Base-by-base conservation (phyloP, 2,797 vertebrate species). In the Leptatherina wallacei region DNA sequence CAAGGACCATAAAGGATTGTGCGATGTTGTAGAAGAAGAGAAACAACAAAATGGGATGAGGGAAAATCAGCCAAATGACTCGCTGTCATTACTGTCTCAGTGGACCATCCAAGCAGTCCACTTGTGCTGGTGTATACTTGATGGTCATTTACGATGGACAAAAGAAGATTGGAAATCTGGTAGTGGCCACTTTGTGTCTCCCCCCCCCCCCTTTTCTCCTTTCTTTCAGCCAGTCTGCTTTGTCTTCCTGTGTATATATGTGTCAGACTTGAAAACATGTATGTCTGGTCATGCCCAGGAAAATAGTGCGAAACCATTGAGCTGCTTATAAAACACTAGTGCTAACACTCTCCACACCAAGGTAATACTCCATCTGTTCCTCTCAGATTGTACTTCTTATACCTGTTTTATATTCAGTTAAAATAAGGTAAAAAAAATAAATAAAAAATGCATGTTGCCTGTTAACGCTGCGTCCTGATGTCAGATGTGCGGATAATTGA, bases 401-500 rank as follows among this genome's bases (percentile, higher is more conserved):
- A 66, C 60, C 66, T 65, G 73, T 86, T 84, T 84, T 65, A 69
- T 35, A 73, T 77, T 85, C 71, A 49, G 67, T 85, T 78, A 24
- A 16, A 61, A 84, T 35, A 76, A 82, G 60, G 55, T 72, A 61
- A 71, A 77, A 33, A 51, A 69, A 82, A n/a, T n/a, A n/a, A 27
- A 27, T 27, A 27, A 27, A 27, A 27, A 81, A 54, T 91, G 88
- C 89, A 93, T 93, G 92, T 86, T 91, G 88, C 91, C 88, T 89
- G 92, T 89, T 77, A 40, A 87, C 81, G 80, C 80, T 74, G 65
- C 75, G 80, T 87, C 77, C 78, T 58, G 60, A 70, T 73, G 75
- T 78, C 66, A 80, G 57, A 78, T 80, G 78, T 81, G 84, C 81
- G 71, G 73, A 84, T 73, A 33, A 80, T 77, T 78, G 55, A 51